Conservation (phyloP, 1,140 invertebrate species). For the Eueides isabella region DNA sequence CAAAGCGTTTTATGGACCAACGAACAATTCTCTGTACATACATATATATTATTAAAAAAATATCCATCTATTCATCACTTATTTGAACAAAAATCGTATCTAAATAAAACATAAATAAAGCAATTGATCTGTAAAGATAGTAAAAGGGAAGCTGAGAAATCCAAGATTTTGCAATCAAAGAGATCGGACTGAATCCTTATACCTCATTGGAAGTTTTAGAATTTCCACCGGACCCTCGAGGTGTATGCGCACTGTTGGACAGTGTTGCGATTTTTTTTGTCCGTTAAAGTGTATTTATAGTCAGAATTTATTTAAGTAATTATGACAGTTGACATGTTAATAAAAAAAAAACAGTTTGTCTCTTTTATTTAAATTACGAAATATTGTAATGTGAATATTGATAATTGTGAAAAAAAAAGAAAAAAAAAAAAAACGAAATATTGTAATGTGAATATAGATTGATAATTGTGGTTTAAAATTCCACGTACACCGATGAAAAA, state of each 20-base stretch:
- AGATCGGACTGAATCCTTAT: conserved; percentile 32
- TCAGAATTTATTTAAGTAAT: not conserved
- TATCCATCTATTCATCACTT: not conserved
- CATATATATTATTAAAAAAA: too few species aligned
- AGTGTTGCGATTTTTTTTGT: not conserved
- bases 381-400: too few species aligned
- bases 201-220: conserved; percentile 30
- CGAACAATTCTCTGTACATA: too few species aligned
- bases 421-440: too few species aligned
- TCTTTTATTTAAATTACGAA: too few species aligned
- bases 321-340: too few species aligned
- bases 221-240: conserved; percentile 19
- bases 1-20: too few species aligned
- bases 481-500: too few species aligned
- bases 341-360: too few species aligned
- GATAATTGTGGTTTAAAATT: too few species aligned
- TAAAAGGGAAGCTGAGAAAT: conserved; percentile 25
- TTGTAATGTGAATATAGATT: too few species aligned
- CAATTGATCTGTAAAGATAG: conserved; percentile 22
- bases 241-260: not conserved
- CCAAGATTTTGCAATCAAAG: conserved; percentile 35
- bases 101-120: conserved; percentile 21
- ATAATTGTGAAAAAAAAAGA: too few species aligned
- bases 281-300: not conserved
- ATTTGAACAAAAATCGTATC: conserved; percentile 1